These are phyloP conservation scores for Anguilla anguilla DNA, from an alignment of 2,797 vertebrate genomes.

Conservation along the genomic window DNA sequence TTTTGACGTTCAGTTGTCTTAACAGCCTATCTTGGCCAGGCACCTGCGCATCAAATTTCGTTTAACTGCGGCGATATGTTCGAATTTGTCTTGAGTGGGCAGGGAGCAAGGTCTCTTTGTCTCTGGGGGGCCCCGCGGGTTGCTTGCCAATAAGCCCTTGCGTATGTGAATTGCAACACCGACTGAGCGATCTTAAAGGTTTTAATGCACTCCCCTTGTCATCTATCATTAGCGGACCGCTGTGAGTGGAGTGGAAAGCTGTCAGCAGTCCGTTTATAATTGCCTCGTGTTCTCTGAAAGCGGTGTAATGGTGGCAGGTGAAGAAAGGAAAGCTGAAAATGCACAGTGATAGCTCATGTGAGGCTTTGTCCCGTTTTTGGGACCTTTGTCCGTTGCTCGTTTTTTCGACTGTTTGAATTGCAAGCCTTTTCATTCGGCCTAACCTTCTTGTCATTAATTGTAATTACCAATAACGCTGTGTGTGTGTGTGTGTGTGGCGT, in stretches of 20 bases:
- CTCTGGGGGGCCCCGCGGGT: neutral
- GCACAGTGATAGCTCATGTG: neutral
- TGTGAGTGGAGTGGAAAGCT: conserved; percentile 15
- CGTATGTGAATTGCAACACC: conserved; percentile 4
- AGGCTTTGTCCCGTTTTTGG: neutral
- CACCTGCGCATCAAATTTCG: conserved; percentile 8
- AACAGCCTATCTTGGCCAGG: conserved; percentile 18
- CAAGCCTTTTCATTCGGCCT: neutral
- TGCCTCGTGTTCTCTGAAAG: neutral
- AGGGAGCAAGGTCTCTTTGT: neutral
- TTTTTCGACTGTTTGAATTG: neutral
- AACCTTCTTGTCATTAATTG: neutral
- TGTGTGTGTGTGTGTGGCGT: neutral
- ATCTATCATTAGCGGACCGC: conserved; percentile 25
- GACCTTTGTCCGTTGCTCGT: neutral
- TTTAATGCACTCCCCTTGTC: conserved; percentile 30
- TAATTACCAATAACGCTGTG: neutral
- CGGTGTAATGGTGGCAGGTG: neutral
- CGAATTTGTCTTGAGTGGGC: conserved; percentile 1
- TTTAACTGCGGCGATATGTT: conserved; percentile 21
- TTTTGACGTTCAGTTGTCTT: conserved; percentile 17
- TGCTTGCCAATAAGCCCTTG: conserved; percentile 14
- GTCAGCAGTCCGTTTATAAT: conserved; percentile 6
- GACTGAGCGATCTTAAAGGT: conserved; percentile 18
- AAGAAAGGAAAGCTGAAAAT: conserved; percentile 7